Base-by-base conservation (phyloP, 2,113 vertebrate genomes). In the Fulmarus glacialis region DNA sequence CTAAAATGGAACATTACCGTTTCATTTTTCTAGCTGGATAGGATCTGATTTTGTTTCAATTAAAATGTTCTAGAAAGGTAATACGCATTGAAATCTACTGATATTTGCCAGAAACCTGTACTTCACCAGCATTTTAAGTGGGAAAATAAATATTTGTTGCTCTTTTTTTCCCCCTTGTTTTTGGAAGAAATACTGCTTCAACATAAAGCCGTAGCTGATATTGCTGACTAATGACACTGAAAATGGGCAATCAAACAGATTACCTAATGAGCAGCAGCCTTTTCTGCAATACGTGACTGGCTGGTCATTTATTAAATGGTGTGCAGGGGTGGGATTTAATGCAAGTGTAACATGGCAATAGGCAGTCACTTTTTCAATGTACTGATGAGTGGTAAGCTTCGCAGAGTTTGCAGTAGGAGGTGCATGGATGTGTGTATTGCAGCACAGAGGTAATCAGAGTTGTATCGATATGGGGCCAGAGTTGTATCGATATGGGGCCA, bases 391-490 rank as follows among this genome's bases (percentile, higher is more conserved):
- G 43, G 30, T n/a, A 50, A 58, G 43, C 17, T 26, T 80, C 1
- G 4, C 16, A 8, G 55, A 40, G 24, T 40, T 52, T 56, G 34
- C 36, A 9, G 50, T 8, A 30, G 43, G 34, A 23, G 42, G 6
- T 62, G 18, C 2, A 3, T 29, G 42, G 20, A 36, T 11, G 14
- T 22, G 17, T 30, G 36, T 52, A 21, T 56, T 20, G 30, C 40
- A 32, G 8, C 27, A 16, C 15, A 19, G 52, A 12, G 22, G 23
- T 68, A 21, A 9, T 58, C 23, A 12, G 47, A 75, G 24, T 8
- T 36, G 34, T 30, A 4, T 29, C 1, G 14, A 29, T n/a, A 18
- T 0, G 1, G 47, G 32, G 50, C 34, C 42, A 40, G 40, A 40
- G 11, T 40, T 40, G 40, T 40, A 12, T 40, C 12, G 40, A 40